A percentile compares a stretch with the other conserved stretches of the same genome.
These are phyloP conservation scores for Amphipyra tragopoginis DNA, from an alignment of 2,888 invertebrate genomes.

Conservation along the genomic window DNA sequence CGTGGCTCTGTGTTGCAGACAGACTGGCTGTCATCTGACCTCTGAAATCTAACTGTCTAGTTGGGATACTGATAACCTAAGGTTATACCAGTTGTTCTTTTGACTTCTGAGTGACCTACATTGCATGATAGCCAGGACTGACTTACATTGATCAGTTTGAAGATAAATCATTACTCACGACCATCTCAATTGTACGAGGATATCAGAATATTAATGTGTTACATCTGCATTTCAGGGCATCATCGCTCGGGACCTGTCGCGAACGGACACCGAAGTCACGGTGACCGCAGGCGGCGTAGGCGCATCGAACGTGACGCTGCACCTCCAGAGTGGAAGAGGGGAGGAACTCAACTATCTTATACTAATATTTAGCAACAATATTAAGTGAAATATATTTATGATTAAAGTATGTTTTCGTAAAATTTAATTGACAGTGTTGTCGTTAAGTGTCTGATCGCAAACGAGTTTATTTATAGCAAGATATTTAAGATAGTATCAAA, in stretches of 20 bases:
- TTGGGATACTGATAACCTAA: no score
- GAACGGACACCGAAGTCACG: conserved; percentile 76
- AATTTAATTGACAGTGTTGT: conserved; percentile 41
- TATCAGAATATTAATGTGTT: background rate
- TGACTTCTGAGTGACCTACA: background rate
- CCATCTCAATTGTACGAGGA: no score
- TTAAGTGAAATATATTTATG: conserved; percentile 34
- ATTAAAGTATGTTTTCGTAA: conserved; percentile 15
- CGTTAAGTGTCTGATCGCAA: conserved; percentile 12
- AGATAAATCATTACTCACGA: no score
- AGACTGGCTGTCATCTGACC: no score
- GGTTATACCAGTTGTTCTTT: background rate
- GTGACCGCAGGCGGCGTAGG: conserved; percentile 82
- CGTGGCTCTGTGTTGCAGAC: no score
- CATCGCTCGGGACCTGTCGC: conserved; percentile 79
- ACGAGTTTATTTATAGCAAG: conserved; percentile 41
- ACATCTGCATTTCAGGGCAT: conserved; percentile 72
- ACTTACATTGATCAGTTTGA: no score
- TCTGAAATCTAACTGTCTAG: no score
- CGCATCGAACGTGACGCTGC: conserved; percentile 75
- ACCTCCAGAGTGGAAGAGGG: conserved; percentile 78
- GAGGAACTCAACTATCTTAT: conserved; percentile 81
- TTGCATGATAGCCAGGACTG: no score
- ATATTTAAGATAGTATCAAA: conserved; percentile 43
- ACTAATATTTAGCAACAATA: conserved; percentile 76